Base-by-base conservation (phyloP, 2,888 invertebrate genomes). In the Pachycephus smyrnensis region DNA sequence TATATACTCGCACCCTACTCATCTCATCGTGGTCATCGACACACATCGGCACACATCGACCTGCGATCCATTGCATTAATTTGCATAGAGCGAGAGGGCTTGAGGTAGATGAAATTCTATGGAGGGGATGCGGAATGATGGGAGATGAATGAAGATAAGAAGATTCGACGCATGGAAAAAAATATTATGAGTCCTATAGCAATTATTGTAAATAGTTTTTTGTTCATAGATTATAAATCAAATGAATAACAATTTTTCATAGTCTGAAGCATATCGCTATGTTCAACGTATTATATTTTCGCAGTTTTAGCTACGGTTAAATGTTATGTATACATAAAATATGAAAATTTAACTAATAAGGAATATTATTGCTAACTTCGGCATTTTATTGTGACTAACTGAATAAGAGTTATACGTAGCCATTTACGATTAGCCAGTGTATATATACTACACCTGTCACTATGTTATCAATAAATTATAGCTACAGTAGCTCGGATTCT, bases 61-160 rank as follows among this genome's bases (percentile, higher is more conserved):
- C 85, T 84, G 81, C 80, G 82, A 86, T 84, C 84, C 84, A 81
- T 81, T 84, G 81, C 83, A 77, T 84, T 83, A 82, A 87, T 89
- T 88, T 88, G 86, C 87, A 87, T 88, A 84, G 76, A 31, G 31
- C 33, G 71, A 71, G 15, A 30, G 33, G 4, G 30, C 12, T 30
- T 31, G 31, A 33, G 12, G 1, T 12, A 23, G 71, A 71, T 31
- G 9, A 55, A 55, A 55, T 55, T 55, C 6, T 55, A 23, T 15
- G 23, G 15, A 55, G 40, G 1, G 2, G 6, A 55, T 55, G 9
- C 15, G 23, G 2, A 55, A 55, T 0, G 23, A 55, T 23, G 4
- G 23, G 6, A 1, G 40, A 0, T 55, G 6, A 55, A 55, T 15
- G 23, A n/a, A n/a, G 15, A 55, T 55, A 55, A 55, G 40, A 55